phyloP scores from a whole-genome alignment of 2,888 invertebrate species.

The Cinara cedri region DNA sequence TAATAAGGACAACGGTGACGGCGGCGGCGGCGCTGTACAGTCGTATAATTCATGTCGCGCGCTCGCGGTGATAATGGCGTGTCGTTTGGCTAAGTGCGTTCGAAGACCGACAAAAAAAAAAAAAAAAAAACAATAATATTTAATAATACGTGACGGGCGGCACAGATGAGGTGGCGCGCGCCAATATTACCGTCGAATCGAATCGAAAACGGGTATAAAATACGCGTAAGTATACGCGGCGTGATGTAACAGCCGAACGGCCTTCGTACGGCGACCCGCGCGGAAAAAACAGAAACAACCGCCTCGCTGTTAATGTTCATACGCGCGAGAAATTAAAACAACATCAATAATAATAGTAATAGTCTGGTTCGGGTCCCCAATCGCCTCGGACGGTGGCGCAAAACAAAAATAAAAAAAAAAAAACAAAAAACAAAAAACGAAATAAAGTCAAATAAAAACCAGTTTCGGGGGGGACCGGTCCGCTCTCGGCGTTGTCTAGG shows the following conservation, averaged over 20 bases:
- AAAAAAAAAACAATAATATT: no score
- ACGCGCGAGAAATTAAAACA: no score
- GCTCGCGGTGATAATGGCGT: no score
- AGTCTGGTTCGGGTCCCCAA: conserved; percentile 12
- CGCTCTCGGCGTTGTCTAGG: not conserved
- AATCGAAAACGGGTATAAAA: not conserved
- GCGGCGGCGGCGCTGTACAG: no score
- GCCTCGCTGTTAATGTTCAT: not conserved
- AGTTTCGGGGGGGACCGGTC: conserved; percentile 55
- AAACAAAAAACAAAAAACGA: not conserved
- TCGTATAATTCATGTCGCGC: no score
- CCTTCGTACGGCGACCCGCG: conserved; percentile 3
- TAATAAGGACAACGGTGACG: no score
- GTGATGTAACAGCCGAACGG: conserved; percentile 20
- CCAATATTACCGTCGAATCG: not conserved
- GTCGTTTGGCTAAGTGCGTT: no score
- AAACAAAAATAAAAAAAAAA: no score
- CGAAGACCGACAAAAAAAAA: no score
- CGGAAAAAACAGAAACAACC: not conserved
- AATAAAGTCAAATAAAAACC: conserved; percentile 6
- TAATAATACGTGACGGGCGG: no score
- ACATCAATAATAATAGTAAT: not conserved
- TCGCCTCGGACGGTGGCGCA: not conserved
- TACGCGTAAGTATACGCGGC: no score
- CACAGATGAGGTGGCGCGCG: no score